phyloP scores from a whole-genome alignment of 1,140 invertebrate genomes.

The Colletes gigas region DNA sequence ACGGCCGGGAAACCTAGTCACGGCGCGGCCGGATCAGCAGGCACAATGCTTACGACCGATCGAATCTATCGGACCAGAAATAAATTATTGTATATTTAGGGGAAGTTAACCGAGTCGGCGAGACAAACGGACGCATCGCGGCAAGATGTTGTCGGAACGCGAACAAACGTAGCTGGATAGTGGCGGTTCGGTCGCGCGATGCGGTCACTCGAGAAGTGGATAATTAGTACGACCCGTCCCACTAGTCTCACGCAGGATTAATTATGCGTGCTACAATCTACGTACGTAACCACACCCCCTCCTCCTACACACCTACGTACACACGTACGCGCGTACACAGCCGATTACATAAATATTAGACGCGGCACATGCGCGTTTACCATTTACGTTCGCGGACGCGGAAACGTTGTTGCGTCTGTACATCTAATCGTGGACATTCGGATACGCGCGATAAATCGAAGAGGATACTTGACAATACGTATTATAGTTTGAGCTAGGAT shows the following conservation, averaged over 20 bases:
- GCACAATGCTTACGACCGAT: slow-evolving; percentile 12
- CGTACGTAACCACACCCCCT: slow-evolving; percentile 27
- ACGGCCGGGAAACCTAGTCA: background rate
- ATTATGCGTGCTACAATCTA: slow-evolving; percentile 57
- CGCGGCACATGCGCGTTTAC: slow-evolving; percentile 19
- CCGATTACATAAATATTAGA: slow-evolving; percentile 43
- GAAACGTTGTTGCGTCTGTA: no score
- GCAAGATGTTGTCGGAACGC: no score
- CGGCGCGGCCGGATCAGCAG: no score
- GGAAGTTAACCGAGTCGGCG: slow-evolving; percentile 6
- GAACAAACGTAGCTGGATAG: no score
- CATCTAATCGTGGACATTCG: no score
- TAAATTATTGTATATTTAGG: slow-evolving; percentile 2
- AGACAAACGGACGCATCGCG: background rate
- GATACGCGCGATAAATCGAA: no score
- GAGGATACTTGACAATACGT: no score
- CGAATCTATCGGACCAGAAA: background rate
- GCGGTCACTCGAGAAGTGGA: slow-evolving; percentile 60
- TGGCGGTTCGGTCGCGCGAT: slow-evolving; percentile 7
- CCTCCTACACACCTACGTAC: no score
- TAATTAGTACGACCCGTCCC: slow-evolving; percentile 60
- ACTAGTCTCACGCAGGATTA: slow-evolving; percentile 63
- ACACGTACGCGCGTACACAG: slow-evolving; percentile 4
- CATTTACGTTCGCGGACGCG: background rate
- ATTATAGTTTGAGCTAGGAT: no score